Evolutionary conservation across 2,797 vertebrate species (phyloP).

Genomic region (Odontamblyopus rebecca): DNA sequence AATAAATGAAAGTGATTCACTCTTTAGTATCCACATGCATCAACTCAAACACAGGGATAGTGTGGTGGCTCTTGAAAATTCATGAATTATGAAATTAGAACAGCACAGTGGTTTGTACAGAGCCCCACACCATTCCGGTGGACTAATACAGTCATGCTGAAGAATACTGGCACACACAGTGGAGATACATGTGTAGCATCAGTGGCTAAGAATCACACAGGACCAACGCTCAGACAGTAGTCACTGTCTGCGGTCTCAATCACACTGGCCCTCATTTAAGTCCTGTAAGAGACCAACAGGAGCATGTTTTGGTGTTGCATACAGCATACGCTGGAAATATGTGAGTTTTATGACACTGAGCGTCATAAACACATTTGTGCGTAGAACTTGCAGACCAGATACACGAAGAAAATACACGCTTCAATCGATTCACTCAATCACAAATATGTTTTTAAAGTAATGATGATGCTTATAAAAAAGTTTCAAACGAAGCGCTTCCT

Average conservation of each 20-base stretch:
- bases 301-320: not conserved
- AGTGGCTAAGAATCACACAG: not conserved
- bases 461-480: not conserved
- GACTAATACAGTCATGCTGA: slow-evolving; percentile 50
- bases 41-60: slow-evolving; percentile 25
- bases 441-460: not conserved
- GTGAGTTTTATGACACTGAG: not conserved
- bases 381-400: not conserved
- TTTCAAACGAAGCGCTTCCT: too few relatives aligned
- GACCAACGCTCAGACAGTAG: slow-evolving; percentile 4
- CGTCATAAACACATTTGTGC: not conserved
- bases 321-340: not conserved
- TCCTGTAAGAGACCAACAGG: not conserved
- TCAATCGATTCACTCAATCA: too few relatives aligned
- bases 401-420: not conserved
- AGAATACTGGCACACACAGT: slow-evolving; percentile 23
- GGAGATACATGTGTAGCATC: slow-evolving; percentile 4
- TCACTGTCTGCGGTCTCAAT: not conserved
- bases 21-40: slow-evolving; percentile 46
- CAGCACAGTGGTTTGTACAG: not conserved
- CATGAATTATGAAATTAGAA: not conserved
- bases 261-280: not conserved
- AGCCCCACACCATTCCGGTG: slow-evolving; percentile 39
- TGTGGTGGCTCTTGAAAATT: slow-evolving; percentile 18
- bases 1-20: not conserved